Conservation (phyloP, 2,797 vertebrate species). For the Pantherophis alleghaniensis region DNA sequence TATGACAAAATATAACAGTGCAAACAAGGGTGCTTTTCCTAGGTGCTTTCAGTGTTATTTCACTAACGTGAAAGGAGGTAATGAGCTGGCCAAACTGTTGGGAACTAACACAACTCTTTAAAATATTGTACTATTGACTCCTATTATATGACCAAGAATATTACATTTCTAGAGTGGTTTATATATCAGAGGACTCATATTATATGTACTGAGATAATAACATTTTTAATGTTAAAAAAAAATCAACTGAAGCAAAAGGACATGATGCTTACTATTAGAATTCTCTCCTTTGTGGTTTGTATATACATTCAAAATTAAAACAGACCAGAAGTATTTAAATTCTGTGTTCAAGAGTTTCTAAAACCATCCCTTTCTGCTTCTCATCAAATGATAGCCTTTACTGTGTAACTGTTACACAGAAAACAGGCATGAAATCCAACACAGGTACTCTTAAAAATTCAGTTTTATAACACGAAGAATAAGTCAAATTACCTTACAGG, state of each 20-base stretch:
- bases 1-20: neutral
- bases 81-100: no score
- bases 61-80: neutral
- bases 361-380: neutral
- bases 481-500: conserved; percentile 2
- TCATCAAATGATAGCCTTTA: neutral
- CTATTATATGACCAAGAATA: neutral
- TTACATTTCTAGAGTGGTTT: neutral
- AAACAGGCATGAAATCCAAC: conserved; percentile 48
- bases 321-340: neutral
- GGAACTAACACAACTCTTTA: neutral
- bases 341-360: neutral
- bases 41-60: neutral
- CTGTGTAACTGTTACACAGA: neutral
- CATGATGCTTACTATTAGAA: neutral
- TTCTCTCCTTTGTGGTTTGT: neutral
- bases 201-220: no score
- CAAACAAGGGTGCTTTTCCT: neutral
- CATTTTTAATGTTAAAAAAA: neutral
- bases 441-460: conserved; percentile 38
- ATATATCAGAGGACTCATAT: neutral
- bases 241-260: neutral
- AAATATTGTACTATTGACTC: neutral
- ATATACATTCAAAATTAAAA: neutral
- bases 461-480: conserved; percentile 57